Percentiles rank a stretch among this genome's conserved stretches.
These are phyloP conservation scores for Phortica okadai DNA, from an alignment of 2,888 invertebrate species.

Conservation along the genomic window DNA sequence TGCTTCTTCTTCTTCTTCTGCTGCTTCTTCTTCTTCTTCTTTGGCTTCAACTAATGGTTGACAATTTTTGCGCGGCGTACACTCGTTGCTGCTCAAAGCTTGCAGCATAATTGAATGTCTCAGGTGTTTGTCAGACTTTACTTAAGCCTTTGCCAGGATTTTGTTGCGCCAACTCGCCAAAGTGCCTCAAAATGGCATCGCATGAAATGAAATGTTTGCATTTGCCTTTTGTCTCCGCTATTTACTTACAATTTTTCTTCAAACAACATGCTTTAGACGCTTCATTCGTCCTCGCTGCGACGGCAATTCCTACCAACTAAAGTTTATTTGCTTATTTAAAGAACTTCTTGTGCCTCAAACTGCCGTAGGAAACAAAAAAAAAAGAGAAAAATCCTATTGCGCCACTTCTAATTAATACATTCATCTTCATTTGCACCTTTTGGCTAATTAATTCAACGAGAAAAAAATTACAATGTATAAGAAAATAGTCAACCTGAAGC, in stretches of 20 bases:
- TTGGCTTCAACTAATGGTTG: slow-evolving; percentile 50
- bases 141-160: slow-evolving; percentile 64
- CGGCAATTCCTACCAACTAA: not conserved
- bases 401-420: slow-evolving; percentile 74
- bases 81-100: slow-evolving; percentile 41
- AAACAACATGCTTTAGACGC: no score
- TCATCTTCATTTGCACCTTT: slow-evolving; percentile 75
- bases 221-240: not conserved
- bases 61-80: slow-evolving; percentile 60
- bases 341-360: not conserved
- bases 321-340: slow-evolving; percentile 6
- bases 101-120: slow-evolving; percentile 72
- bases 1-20: slow-evolving; percentile 22
- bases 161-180: slow-evolving; percentile 20
- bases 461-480: not conserved
- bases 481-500: slow-evolving; percentile 61
- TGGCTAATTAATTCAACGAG: slow-evolving; percentile 74
- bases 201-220: slow-evolving; percentile 24
- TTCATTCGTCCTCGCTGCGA: not conserved
- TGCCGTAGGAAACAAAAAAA: not conserved
- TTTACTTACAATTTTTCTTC: not conserved
- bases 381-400: slow-evolving; percentile 24
- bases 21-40: slow-evolving; percentile 26
- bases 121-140: slow-evolving; percentile 76
- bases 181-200: slow-evolving; percentile 32